Evolutionary conservation across 2,797 vertebrate species (phyloP), one percentile per base, ranked within the genome.

Genomic region (Furcifer pardalis): DNA sequence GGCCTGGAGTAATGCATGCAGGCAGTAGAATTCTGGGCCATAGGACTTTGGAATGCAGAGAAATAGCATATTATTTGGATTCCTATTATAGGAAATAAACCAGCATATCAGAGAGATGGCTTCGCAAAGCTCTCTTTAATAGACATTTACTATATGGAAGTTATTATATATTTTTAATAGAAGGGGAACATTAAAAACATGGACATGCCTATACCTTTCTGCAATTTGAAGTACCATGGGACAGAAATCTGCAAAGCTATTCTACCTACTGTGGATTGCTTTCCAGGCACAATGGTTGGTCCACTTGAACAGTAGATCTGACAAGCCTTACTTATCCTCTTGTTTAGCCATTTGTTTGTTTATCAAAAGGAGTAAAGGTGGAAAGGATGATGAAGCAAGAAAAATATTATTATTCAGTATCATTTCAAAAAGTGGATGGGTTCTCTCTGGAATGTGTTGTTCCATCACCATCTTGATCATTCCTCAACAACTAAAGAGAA

Each of bases 401-500:
- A 77, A 42, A 37, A 25, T 35, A 86, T 77, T 17, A 12, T 77
- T 74, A 71, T 40, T 49, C 35, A 30, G 7, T 30, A 84, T 27
- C 10, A 37, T 1, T 0, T 86, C 23, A 79, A 49, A 84, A 6
- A 2, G 10, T 71, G 68, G 30, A 27, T n/a, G 30, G 27, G 25
- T 49, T 27, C 44, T 44, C 27, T 78, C 52, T 46, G 25, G 1
- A n/a, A 25, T 37, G 8, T 21, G n/a, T 5, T 74, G 42, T 79
- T 56, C 6, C 46, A 32, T 32, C 5, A 42, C 35, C 84, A 30
- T 40, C 32, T 0, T 0, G 1, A 66, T 83, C 32, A n/a, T 82
- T 44, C 56, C 78, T 37, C 56, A 77, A 27, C 76, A 35, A 32
- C 37, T 52, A 71, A 69, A 7, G 44, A 27, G 37, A 25, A 2